phyloP scores from a whole-genome alignment of 2,797 vertebrate species.

The Chlorospingus semifuscus region DNA sequence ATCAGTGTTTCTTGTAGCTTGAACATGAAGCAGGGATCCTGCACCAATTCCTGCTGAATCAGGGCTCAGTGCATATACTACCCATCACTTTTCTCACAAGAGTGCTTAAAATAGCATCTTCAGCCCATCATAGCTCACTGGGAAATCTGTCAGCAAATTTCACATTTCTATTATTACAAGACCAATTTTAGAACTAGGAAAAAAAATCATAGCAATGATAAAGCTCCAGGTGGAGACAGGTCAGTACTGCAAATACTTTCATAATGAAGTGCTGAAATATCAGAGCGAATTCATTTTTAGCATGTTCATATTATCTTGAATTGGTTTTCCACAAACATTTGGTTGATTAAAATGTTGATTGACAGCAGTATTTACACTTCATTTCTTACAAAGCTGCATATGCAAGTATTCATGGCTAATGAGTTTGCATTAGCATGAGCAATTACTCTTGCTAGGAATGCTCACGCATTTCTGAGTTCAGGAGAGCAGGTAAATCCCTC shows the following conservation, averaged over 20 bases:
- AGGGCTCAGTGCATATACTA: background rate
- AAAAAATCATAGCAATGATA: background rate
- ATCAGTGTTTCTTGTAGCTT: background rate
- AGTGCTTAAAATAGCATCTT: conserved; percentile 45
- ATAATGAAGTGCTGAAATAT: background rate
- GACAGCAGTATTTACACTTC: conserved; percentile 9
- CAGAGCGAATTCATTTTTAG: background rate
- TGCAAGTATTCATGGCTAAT: background rate
- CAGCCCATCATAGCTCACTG: background rate
- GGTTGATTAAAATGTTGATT: background rate
- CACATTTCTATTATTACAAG: conserved; percentile 32
- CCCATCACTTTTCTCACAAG: conserved; percentile 4
- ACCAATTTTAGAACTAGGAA: conserved; percentile 7
- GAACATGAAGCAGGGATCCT: background rate
- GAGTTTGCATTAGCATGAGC: background rate
- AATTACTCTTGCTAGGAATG: background rate
- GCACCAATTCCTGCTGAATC: conserved; percentile 33
- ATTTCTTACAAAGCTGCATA: background rate
- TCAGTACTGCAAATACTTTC: background rate
- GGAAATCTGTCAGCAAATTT: conserved; percentile 60
- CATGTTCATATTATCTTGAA: background rate
- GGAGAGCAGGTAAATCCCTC: background rate
- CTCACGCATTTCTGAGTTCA: background rate
- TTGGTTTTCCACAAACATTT: background rate
- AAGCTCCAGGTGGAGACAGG: background rate